Base-by-base conservation (phyloP, 2,113 vertebrate genomes). In the Cephalopholis sonnerati region DNA sequence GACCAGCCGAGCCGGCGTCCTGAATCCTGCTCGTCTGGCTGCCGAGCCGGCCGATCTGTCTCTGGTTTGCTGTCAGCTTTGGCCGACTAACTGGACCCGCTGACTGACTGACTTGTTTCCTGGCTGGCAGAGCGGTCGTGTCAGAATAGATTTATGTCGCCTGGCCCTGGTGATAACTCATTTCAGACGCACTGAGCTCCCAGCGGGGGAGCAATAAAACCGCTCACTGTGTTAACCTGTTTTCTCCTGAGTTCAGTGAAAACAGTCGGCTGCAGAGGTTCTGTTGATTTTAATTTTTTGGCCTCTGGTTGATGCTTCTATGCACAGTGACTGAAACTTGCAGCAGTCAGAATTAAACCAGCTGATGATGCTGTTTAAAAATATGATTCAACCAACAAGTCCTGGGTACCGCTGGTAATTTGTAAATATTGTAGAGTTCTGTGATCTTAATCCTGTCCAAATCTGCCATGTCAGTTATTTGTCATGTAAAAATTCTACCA, bases 101-200 rank as follows among this genome's bases (percentile, higher is more conserved):
- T 63, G 73, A 78, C 82, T 78, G 77, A 82, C 70, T 64, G 84
- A 71, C 77, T 82, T 61, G 89, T 85, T 90, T 90, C 84, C 86
- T 78, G 87, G 84, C 67, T 77, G 78, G 83, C 78, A 69, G 84
- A 81, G 83, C 29, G 62, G 29, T 29, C 0, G 41, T 82, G 89
- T 92, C 86, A 69, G 51, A 48, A 72, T 41, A 82, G 87, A 92
- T 92, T 93, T 92, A 93, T 74, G 87, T 74, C 25, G 16, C 62
- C 76, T 50, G 83, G 61, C 72, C 22, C 16, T 58, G 70, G 84
- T 79, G 84, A 91, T 90, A 89, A 90, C 82, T 93, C 92, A 90
- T 77, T 64, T 92, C 86, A 88, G 85, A 82, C 90, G 20, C 77
- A 58, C 75, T 61, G 57, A 74, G 72, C 72, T 82, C 77, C 80